Base-by-base conservation (phyloP, 37 sponge, comb jelly and placozoan species). In the Cliona cf. orientalis region DNA sequence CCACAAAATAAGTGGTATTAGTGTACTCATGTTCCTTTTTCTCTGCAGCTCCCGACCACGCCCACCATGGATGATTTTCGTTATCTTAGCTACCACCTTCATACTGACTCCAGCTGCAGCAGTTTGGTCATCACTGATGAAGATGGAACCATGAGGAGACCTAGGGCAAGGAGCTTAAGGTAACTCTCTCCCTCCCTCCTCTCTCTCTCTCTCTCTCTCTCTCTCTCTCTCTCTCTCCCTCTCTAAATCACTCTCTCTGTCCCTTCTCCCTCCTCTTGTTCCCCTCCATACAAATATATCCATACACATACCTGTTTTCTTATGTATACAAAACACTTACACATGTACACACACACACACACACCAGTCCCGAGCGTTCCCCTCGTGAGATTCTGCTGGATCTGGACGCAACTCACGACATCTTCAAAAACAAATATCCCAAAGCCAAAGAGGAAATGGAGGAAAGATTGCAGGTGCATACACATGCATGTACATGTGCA, bases 391-490 rank as follows among this genome's bases (percentile, higher is more conserved):
- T 73, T 7, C 58, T 82, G 31, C 36, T 82, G 44, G 90, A 90
- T 57, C 68, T 78, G n/a, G 75, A 84, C 41, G 69, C 92, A 11
- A 90, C 97, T 1, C 86, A 85, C 71, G 82, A 78, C 36, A 94
- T 96, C 69, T 76, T 96, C 42, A 93, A 88, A 88, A 86, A 93
- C 57, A 84, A 85, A 46, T 82, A 55, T 46, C 86, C 86, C 3
- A 63, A 62, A 35, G 84, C 89, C 80, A 71, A 88, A 72, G 71
- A 76, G 55, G 67, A 82, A 71, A 79, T 99, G 97, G 99, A 94
- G 65, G 62, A 87, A 29, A 82, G 72, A 73, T 39, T 91, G 33
- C 65, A 82, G 80, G 90, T 89, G 7, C 31, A 66, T 78, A 41
- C n/a, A n/a, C n/a, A n/a, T 6, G 25, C 2, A 11, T 6, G 71